Evolutionary conservation across 2,113 vertebrate genomes (phyloP).

Genomic region (Muntiacus reevesi): DNA sequence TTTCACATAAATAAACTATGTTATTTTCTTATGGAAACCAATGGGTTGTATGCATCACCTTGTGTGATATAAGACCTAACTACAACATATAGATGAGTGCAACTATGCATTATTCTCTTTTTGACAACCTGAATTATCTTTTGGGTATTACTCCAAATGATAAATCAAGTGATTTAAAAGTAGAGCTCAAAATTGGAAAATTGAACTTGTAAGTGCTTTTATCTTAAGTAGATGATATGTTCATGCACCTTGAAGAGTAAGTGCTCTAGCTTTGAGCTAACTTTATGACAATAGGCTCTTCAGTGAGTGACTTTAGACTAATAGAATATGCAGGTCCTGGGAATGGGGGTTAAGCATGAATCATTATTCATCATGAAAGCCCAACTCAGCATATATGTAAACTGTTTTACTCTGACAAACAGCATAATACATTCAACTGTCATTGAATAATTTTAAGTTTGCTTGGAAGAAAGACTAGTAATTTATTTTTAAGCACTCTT

Average conservation of each 20-base stretch:
- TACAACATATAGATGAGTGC: conserved; percentile 20
- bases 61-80: not conserved
- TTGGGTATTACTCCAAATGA: conserved; percentile 56
- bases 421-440: conserved; percentile 12
- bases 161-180: conserved; percentile 47
- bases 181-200: conserved; percentile 71
- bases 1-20: conserved; percentile 27
- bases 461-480: conserved; percentile 23
- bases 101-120: conserved; percentile 53
- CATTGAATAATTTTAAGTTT: conserved; percentile 68
- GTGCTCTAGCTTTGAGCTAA: conserved; percentile 50
- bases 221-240: conserved; percentile 49
- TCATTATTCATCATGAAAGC: not conserved
- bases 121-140: conserved; percentile 56
- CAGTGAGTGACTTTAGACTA: not conserved
- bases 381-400: conserved; percentile 21
- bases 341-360: conserved; percentile 13
- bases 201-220: conserved; percentile 66
- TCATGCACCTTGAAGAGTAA: conserved; percentile 61
- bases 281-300: conserved; percentile 28
- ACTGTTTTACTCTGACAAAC: conserved; percentile 26
- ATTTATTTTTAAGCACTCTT: conserved; percentile 40
- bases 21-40: conserved; percentile 40
- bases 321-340: not conserved
- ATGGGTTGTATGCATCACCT: not conserved